Evolutionary conservation across 2,113 vertebrate genomes (phyloP), one percentile per base, ranked within the genome.

Genomic region (Peromyscus californicus): DNA sequence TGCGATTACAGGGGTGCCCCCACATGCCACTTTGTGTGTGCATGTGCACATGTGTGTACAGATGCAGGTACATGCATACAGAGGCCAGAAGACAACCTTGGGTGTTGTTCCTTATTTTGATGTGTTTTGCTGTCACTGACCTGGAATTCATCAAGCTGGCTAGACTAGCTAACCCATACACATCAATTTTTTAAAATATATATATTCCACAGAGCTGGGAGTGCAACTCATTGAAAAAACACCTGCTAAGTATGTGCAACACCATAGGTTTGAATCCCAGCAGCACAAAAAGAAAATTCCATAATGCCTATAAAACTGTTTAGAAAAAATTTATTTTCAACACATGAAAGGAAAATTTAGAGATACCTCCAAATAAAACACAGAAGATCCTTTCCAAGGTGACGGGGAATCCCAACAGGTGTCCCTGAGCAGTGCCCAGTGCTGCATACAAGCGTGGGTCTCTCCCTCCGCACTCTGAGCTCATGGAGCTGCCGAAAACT

Each of bases 281-380:
- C 31, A 57, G 21, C 15, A 0, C 63, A 69, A 61, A 48, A 63
- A 51, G 17, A 33, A 80, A 59, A 72, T 21, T 59, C 80, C 57
- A 63, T 36, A 36, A 74, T 89, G 63, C 69, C 89, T 65, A 89
- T 61, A 26, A 61, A 82, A 84, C 19, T 78, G 87, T 97, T 98
- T 97, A 98, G 97, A 97, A 98, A 98, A 98, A 97, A 76, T 42
- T 96, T 57, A 89, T 89, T 39, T 82, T 75, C 80, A 93, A 93
- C 0, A 65, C 36, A 33, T 3, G 65, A 97, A 95, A 96, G 89
- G 72, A n/a, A 67, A 93, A 42, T 80, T 65, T 59, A 91, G 1
- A 3, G 91, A 94, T 36, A n/a, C 33, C 48, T 74, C 90, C 31
- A 19, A 39, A 57, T 89, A 97, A 75, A 83, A 76, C 0, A 70